phyloP scores from a whole-genome alignment of 2,797 vertebrate species.

The Ptychobarbus kaznakovi region DNA sequence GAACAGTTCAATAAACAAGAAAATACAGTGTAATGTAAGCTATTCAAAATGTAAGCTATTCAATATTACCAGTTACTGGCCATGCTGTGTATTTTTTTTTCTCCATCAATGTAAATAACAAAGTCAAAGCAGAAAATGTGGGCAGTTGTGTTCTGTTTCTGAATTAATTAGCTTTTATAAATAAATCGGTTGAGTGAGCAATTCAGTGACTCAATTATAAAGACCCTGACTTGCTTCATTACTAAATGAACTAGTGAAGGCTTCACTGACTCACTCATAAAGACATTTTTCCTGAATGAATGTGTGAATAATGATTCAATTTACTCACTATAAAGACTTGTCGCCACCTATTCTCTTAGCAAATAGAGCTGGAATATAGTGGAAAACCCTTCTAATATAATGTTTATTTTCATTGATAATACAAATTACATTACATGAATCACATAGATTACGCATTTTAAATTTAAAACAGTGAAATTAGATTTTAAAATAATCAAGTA shows the following conservation, averaged over 20 bases:
- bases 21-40: neutral
- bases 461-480: neutral
- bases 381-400: neutral
- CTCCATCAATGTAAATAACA: neutral
- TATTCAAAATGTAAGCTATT: neutral
- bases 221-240: neutral
- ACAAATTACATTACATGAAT: neutral
- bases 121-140: neutral
- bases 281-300: neutral
- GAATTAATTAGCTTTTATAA: neutral
- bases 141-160: neutral
- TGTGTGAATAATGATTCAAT: neutral
- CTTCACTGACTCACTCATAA: neutral
- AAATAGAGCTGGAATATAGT: neutral
- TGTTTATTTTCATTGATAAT: neutral
- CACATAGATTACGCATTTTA: neutral
- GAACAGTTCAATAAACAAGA: neutral
- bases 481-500: neutral
- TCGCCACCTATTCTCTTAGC: neutral
- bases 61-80: neutral
- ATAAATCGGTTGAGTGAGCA: neutral
- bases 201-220: neutral
- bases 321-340: too few relatives aligned
- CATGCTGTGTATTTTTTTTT: neutral
- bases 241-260: neutral